These are phyloP conservation scores for Heliconius hortense DNA, from an alignment of 2,888 invertebrate species.

Conservation along the genomic window DNA sequence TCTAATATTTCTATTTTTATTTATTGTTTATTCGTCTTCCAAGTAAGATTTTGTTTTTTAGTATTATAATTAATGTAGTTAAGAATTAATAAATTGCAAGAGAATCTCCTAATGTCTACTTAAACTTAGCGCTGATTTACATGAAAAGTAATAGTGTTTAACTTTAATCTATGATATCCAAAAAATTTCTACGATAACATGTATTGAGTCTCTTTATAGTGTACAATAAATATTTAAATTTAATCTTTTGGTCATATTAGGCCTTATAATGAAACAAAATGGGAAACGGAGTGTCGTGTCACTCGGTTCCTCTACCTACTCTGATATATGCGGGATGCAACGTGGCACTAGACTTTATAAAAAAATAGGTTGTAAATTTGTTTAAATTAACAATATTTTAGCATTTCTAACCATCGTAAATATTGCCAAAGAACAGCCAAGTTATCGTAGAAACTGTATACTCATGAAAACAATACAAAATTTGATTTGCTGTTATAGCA, in stretches of 20 bases:
- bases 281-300: no score
- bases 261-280: not conserved
- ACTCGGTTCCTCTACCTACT: no score
- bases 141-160: constrained; percentile 57
- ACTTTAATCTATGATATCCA: constrained; percentile 46
- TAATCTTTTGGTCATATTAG: not conserved
- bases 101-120: constrained; percentile 75
- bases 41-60: constrained; percentile 72
- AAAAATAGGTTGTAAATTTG: no score
- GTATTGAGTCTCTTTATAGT: not conserved
- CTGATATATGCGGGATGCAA: not conserved
- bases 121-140: constrained; percentile 68
- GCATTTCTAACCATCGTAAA: not conserved
- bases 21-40: constrained; percentile 79
- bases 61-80: constrained; percentile 64
- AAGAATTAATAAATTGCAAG: constrained; percentile 73
- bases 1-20: constrained; percentile 78
- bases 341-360: not conserved
- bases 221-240: not conserved
- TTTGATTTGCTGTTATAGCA: not conserved
- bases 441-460: constrained; percentile 15
- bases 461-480: not conserved
- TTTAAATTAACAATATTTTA: not conserved
- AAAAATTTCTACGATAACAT: constrained; percentile 36
- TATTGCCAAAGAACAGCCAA: not conserved